A percentile compares a stretch with the other conserved stretches of the same genome.
These are phyloP conservation scores for Polyommatus icarus DNA, from an alignment of 2,888 invertebrate species.

Conservation along the genomic window DNA sequence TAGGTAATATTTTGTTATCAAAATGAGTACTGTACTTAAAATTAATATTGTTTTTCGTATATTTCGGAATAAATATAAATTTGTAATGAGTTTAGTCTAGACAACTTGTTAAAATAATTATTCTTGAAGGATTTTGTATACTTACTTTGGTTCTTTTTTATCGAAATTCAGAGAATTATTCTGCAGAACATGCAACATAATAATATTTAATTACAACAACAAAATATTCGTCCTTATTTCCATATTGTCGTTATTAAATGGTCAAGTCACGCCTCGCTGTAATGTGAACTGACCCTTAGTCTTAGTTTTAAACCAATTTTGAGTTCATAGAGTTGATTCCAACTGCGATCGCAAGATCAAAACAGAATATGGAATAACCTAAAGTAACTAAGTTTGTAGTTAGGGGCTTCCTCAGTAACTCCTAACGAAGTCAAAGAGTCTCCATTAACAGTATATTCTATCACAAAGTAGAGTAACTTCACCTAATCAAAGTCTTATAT, in stretches of 20 bases:
- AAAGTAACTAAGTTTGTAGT: not conserved
- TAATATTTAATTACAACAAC: not conserved
- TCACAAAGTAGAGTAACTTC: not conserved
- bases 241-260: not conserved
- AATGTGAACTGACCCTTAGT: not conserved
- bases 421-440: not conserved
- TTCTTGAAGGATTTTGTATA: not conserved
- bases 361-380: conserved; percentile 10
- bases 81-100: not conserved
- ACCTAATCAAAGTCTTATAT: no score
- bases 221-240: not conserved
- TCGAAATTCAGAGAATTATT: not conserved
- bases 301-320: not conserved
- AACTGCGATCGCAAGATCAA: not conserved
- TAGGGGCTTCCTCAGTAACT: conserved; percentile 8
- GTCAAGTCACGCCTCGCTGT: not conserved
- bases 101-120: not conserved
- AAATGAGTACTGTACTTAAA: not conserved
- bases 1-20: no score
- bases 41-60: not conserved
- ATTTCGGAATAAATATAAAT: not conserved
- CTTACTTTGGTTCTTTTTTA: not conserved
- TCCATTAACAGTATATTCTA: not conserved
- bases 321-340: not conserved
- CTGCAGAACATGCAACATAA: not conserved